Evolutionary conservation across 2,797 vertebrate species (phyloP).

Genomic region (Typhlichthys eigenmanni): DNA sequence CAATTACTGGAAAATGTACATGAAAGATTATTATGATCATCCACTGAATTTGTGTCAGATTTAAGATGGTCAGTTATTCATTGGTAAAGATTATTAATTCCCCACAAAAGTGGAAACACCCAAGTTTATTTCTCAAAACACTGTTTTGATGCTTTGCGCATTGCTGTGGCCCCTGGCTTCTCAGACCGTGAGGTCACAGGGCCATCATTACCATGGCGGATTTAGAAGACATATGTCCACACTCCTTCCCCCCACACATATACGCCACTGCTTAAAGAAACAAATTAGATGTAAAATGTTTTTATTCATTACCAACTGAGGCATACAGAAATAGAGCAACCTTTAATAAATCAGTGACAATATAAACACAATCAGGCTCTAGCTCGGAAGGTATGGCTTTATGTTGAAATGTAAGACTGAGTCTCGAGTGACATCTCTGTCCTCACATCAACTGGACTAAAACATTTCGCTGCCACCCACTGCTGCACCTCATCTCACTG

Average conservation of each 20-base stretch:
- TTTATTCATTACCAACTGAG: constrained; percentile 67
- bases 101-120: too few relatives aligned
- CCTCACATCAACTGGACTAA: constrained; percentile 49
- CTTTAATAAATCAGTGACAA: constrained; percentile 72
- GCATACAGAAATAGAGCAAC: constrained; percentile 52
- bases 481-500: constrained; percentile 29
- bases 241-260: constrained; percentile 44
- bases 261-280: constrained; percentile 70
- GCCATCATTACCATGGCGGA: constrained; percentile 55
- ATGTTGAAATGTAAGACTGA: constrained; percentile 65
- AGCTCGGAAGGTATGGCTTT: constrained; percentile 50
- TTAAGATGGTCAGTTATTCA: neutral
- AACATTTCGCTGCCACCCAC: constrained; percentile 43
- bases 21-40: too few relatives aligned
- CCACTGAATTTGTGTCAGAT: too few relatives aligned
- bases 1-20: too few relatives aligned
- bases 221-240: constrained; percentile 67
- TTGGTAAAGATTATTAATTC: constrained; percentile 7
- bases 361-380: constrained; percentile 75
- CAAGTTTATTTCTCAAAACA: too few relatives aligned
- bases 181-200: constrained; percentile 68
- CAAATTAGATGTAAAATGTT: constrained; percentile 68
- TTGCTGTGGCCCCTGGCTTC: constrained; percentile 46
- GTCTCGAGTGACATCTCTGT: constrained; percentile 62
- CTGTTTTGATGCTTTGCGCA: constrained; percentile 16